Base-by-base conservation (phyloP, 1,140 invertebrate species). In the Eueides isabella region DNA sequence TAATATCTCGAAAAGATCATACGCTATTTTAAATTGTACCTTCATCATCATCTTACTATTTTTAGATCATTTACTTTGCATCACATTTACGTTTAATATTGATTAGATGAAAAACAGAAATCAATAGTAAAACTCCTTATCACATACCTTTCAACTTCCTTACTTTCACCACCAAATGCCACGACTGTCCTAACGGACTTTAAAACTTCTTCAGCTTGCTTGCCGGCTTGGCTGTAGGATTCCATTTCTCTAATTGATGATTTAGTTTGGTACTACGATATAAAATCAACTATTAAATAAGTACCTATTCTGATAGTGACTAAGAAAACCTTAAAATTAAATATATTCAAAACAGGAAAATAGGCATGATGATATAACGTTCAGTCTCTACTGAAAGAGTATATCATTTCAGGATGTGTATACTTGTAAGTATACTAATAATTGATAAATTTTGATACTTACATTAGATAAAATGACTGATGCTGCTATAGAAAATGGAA, bases 191-290 rank as follows among this genome's bases (percentile, higher is more conserved):
- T 93, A 26, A 98, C 95, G 4, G 96, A 95, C 61, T 95, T 95
- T 7, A 98, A 89, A 0, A 97, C 96, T 87, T 98, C 97, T 83
- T 97, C 97, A 1, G 96, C 97, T 35, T 97, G 96, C 35, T 94
- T 96, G 1, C 97, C 96, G 2, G 97, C 97, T 72, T 95, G 94
- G 26, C 96, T 97, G 88, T 98, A 98, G 1, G 96, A 95, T 61
- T 95, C 92, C 82, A 96, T 92, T 83, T 97, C 97, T 48, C 94
- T 86, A 1, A 95, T 94, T 1, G 97, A 96, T 55, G 97, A 91
- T 19, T 94, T 95, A 31, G 95, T 95, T 88, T 96, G 95, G 44
- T 95, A 93, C 90, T 95, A 67, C 26, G 83, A 80, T 61, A 64
- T 65, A 35, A 64, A 31, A 30, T 23, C 0, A 68, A 5, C 5